Evolutionary conservation across 2,113 vertebrate species (phyloP).

Genomic region (Anas platyrhynchos): DNA sequence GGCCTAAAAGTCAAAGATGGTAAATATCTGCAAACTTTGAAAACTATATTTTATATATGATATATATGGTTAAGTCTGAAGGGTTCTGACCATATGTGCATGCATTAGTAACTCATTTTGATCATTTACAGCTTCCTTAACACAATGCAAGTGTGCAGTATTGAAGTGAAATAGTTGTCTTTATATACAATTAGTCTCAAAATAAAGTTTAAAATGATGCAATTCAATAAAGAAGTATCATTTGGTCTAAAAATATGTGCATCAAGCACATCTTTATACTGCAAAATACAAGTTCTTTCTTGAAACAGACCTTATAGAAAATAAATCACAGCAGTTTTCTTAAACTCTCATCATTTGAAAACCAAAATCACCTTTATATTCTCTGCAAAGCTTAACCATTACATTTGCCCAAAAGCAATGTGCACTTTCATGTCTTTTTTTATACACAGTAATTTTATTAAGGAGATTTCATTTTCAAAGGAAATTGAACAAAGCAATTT

Average conservation of each 20-base stretch:
- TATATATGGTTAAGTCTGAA: not conserved
- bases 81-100: not conserved
- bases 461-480: slow-evolving; percentile 29
- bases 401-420: not conserved
- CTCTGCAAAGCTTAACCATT: not conserved
- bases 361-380: not conserved
- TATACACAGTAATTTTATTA: slow-evolving; percentile 40
- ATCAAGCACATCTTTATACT: not conserved
- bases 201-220: not conserved
- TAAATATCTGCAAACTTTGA: not conserved
- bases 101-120: not conserved
- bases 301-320: not conserved
- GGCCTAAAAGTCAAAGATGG: not conserved
- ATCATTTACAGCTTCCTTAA: not conserved
- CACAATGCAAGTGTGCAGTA: fast-evolving
- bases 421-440: not conserved
- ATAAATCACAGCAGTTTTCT: not conserved
- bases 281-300: not conserved
- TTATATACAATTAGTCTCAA: not conserved
- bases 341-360: not conserved
- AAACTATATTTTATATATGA: not conserved
- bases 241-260: not conserved
- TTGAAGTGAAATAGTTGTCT: not conserved
- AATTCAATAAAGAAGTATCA: not conserved
- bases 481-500: slow-evolving; percentile 44